Base-by-base conservation (phyloP, 2,888 invertebrate genomes). In the Deladenus siricidicola region DNA sequence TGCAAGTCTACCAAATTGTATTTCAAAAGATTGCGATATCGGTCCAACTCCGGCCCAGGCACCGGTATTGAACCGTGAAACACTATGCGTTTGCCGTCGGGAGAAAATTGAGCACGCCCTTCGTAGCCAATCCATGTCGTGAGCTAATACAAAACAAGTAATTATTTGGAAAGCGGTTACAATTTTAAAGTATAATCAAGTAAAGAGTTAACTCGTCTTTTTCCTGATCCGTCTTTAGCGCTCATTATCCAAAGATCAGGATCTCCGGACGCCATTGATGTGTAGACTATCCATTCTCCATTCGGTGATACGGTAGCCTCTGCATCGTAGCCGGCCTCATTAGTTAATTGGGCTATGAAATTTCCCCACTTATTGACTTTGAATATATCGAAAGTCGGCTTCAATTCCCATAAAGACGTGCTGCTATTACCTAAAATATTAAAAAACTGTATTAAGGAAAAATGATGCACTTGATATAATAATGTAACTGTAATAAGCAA, bases 71-170 rank as follows among this genome's bases (percentile, higher is more conserved):
- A 62, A 1, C 62, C 64, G n/a, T 59, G 56, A 47, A 62, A 66
- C 17, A 63, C 59, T 2, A 66, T 44, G 24, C 52, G 51, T 17
- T 42, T 45, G 8, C 65, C 65, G 26, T 65, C 62, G 4, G 65
- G 66, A 45, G 51, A 54, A 30, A 62, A 63, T 43, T 56, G 56
- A 1, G 66, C 60, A 21, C 62, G 65, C 14, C 66, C 66, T 19
- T 66, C 64, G 50, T 65, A 66, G 34, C 66, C 66, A 28, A 57
- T 30, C 6, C 23, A 1, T 29, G 51, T 34, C 30, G 65, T 65
- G 23, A 65, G 49, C 63, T 63, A n/a, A 42, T n/a, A n/a, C n/a
- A n/a, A n/a, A n/a, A n/a, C n/a, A n/a, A n/a, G n/a, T n/a, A n/a
- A n/a, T n/a, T n/a, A n/a, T n/a, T n/a, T n/a, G n/a, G 4, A 29